These are phyloP conservation scores for Rhinogobio ventralis DNA, from an alignment of 2,797 vertebrate genomes.

Conservation along the genomic window DNA sequence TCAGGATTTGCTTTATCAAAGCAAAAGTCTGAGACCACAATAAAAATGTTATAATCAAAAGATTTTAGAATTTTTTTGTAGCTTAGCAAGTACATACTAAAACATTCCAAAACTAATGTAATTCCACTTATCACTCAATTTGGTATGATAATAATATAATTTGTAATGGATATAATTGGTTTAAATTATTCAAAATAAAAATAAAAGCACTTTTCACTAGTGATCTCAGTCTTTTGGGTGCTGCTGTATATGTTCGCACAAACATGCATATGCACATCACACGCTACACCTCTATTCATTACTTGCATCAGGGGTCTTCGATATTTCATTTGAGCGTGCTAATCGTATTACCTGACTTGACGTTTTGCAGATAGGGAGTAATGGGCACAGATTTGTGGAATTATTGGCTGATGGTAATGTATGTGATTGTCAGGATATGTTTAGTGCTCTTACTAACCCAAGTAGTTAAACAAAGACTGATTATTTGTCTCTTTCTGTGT, in stretches of 20 bases:
- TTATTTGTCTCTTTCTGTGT: conserved; percentile 33
- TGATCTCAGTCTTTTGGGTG: conserved; percentile 72
- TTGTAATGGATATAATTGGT: neutral
- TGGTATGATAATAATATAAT: too few relatives aligned
- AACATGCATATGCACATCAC: conserved; percentile 38
- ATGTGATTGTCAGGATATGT: conserved; percentile 55
- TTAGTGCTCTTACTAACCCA: conserved; percentile 20
- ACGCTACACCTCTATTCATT: conserved; percentile 70
- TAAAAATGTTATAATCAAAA: neutral
- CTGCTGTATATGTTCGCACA: conserved; percentile 15
- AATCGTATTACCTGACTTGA: conserved; percentile 93
- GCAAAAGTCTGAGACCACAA: conserved; percentile 5
- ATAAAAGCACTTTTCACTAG: conserved; percentile 71
- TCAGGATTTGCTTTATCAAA: conserved; percentile 70
- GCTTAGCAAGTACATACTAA: neutral
- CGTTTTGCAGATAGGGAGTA: conserved; percentile 91
- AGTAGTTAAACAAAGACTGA: conserved; percentile 16
- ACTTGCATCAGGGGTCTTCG: conserved; percentile 84
- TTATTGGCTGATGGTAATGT: conserved; percentile 69
- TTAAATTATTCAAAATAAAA: neutral
- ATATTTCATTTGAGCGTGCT: conserved; percentile 96
- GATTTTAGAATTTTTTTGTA: too few relatives aligned
- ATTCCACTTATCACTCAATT: neutral
- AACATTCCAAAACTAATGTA: neutral
- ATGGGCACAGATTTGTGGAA: conserved; percentile 90